Evolutionary conservation across 2,113 vertebrate species (phyloP), one percentile per base, ranked within the genome.

Genomic region (Probosciger aterrimus): DNA sequence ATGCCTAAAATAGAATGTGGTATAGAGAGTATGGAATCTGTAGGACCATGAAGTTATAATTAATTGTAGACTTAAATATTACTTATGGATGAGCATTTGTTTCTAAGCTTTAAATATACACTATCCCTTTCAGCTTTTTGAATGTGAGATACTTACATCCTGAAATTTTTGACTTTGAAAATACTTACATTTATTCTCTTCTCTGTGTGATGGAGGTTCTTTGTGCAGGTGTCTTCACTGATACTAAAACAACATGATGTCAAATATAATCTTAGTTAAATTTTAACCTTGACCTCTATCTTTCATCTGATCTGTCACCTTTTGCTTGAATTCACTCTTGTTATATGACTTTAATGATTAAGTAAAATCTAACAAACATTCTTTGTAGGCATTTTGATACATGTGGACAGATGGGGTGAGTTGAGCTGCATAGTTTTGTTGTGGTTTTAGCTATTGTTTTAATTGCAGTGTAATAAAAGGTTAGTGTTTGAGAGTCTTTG

Each of bases 21-120:
- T 96, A 93, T 96, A 96, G 79, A 50, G 92, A 77, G 81, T 82
- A 78, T 95, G 96, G 96, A 96, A 96, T 97, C 94, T 87, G 86
- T 93, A 90, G 88, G 90, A 90, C 81, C 46, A 53, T 90, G 95
- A 92, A 94, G 86, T 92, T 96, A 83, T 80, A 91, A 96, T 96
- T 96, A 97, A 96, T 96, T 94, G 88, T 94, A 96, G 94, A 86
- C 85, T 89, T 93, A 75, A 79, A 88, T 97, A 86, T 93, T 93
- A 64, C 82, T 95, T 93, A 70, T 53, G 41, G 91, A 69, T 76
- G n/a, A 95, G 43, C 91, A 93, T 93, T 97, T 96, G 91, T 97
- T 93, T 96, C 88, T 80, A 37, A 88, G 10, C 68, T 94, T 96
- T 81, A 91, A 92, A 95, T 82, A 76, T 39, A 50, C 2, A 1